Evolutionary conservation across 2,888 invertebrate genomes (phyloP).

Genomic region (Monoplex corrugatus): DNA sequence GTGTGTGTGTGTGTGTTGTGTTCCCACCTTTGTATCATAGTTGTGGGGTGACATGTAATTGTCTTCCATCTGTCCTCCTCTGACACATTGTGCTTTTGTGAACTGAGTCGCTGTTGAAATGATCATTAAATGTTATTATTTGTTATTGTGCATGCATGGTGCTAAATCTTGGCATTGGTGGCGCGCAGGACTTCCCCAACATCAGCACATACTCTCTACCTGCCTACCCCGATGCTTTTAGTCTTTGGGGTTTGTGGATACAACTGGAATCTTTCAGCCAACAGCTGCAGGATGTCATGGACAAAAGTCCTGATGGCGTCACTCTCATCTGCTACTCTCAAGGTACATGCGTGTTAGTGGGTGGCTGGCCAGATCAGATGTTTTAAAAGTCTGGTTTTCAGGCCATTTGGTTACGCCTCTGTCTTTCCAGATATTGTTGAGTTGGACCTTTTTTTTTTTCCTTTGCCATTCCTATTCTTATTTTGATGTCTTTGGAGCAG

Average conservation of each 20-base stretch:
- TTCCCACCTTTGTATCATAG: too few species aligned
- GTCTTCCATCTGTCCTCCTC: not conserved
- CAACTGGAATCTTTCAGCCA: not conserved
- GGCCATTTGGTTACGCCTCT: not conserved
- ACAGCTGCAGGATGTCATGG: constrained; percentile 85
- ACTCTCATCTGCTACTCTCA: constrained; percentile 88
- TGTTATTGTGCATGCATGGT: too few species aligned
- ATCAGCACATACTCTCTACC: not conserved
- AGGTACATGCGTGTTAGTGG: constrained; percentile 66
- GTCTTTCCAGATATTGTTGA: not conserved
- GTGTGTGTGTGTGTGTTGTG: too few species aligned
- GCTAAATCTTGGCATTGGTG: too few species aligned
- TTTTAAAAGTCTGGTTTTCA: too few species aligned
- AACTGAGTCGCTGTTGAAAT: too few species aligned
- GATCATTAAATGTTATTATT: too few species aligned
- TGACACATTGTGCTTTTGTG: too few species aligned
- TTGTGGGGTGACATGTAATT: too few species aligned
- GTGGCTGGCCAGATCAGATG: too few species aligned
- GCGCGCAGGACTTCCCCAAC: not conserved
- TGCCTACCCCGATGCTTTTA: not conserved
- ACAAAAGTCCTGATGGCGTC: constrained; percentile 89
- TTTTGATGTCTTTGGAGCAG: too few species aligned
- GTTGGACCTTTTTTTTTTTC: not conserved
- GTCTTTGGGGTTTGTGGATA: not conserved
- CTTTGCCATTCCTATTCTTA: too few species aligned